Evolutionary conservation across 2,113 vertebrate species (phyloP).

Genomic region (Dolichallabes microphthalmus): DNA sequence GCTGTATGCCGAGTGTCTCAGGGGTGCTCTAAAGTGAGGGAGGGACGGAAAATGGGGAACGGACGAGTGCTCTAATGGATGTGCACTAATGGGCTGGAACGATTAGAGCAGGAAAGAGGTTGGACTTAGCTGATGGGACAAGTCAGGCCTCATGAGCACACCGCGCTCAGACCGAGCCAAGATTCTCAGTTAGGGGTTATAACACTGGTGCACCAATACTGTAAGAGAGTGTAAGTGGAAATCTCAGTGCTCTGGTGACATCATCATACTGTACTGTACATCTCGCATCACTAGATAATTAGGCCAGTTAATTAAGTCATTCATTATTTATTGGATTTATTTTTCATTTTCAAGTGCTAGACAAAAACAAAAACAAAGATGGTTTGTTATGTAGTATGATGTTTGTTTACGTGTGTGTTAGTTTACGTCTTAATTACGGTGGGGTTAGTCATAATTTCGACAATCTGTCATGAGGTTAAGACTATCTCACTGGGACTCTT

Average conservation of each 20-base stretch:
- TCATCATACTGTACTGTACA: background rate
- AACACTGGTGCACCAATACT: background rate
- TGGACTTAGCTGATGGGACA: slow-evolving; percentile 49
- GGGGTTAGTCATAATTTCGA: slow-evolving; percentile 57
- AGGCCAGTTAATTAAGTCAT: background rate
- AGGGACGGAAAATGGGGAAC: slow-evolving; percentile 49
- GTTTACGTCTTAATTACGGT: slow-evolving; percentile 64
- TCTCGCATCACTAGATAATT: background rate
- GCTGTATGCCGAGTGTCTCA: slow-evolving; percentile 61
- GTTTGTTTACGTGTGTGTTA: slow-evolving; percentile 43
- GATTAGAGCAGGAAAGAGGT: slow-evolving; percentile 73
- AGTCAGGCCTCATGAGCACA: slow-evolving; percentile 35
- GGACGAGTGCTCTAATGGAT: slow-evolving; percentile 66
- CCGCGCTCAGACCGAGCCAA: background rate
- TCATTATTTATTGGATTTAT: no score
- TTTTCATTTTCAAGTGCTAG: no score
- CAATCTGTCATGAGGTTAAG: slow-evolving; percentile 65
- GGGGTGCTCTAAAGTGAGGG: slow-evolving; percentile 72
- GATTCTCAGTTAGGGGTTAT: background rate
- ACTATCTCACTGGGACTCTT: slow-evolving; percentile 59
- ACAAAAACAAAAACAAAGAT: background rate
- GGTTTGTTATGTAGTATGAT: background rate
- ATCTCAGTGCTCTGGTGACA: background rate
- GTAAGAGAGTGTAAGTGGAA: no score
- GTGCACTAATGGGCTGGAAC: slow-evolving; percentile 62